These are phyloP conservation scores for Dendropsophus ebraccatus DNA, from an alignment of 2,113 vertebrate genomes.

Conservation along the genomic window DNA sequence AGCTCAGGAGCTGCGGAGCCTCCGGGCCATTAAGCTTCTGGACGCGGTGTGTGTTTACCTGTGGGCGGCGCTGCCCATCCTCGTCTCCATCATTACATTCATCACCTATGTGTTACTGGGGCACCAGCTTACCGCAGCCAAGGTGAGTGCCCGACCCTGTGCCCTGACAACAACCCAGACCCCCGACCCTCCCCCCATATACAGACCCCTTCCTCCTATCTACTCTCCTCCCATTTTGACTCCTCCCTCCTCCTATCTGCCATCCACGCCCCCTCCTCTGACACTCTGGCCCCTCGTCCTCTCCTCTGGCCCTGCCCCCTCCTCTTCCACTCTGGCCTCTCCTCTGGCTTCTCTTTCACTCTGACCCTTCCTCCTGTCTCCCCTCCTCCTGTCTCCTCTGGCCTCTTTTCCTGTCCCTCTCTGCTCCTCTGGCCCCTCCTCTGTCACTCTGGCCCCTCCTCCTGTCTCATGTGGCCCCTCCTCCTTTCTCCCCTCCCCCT, in stretches of 20 bases:
- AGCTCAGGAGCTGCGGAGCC: conserved; percentile 79
- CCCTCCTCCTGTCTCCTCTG: too few species aligned
- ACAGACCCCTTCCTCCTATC: not conserved
- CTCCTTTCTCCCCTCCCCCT: too few species aligned
- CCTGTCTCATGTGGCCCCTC: too few species aligned
- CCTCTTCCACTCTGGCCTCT: too few species aligned
- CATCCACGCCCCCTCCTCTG: too few species aligned
- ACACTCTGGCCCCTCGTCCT: not conserved
- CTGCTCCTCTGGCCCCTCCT: not conserved
- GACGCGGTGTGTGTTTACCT: conserved; percentile 94
- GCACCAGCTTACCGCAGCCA: conserved; percentile 90
- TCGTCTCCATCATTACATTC: conserved; percentile 92
- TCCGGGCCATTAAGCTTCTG: conserved; percentile 83
- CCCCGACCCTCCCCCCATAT: too few species aligned
- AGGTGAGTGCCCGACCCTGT: conserved; percentile 75
- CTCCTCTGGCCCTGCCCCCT: not conserved
- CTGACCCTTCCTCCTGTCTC: not conserved
- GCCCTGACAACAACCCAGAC: not conserved
- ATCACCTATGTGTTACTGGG: conserved; percentile 89
- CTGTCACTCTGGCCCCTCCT: not conserved
- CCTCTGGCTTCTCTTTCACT: too few species aligned
- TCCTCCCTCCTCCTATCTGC: too few species aligned
- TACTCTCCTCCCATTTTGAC: not conserved
- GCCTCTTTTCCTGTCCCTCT: not conserved
- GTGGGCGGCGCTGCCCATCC: conserved; percentile 92